Evolutionary conservation across 2,797 vertebrate species (phyloP), one percentile per base, ranked within the genome.

Genomic region (Platyrinchus mystaceus): DNA sequence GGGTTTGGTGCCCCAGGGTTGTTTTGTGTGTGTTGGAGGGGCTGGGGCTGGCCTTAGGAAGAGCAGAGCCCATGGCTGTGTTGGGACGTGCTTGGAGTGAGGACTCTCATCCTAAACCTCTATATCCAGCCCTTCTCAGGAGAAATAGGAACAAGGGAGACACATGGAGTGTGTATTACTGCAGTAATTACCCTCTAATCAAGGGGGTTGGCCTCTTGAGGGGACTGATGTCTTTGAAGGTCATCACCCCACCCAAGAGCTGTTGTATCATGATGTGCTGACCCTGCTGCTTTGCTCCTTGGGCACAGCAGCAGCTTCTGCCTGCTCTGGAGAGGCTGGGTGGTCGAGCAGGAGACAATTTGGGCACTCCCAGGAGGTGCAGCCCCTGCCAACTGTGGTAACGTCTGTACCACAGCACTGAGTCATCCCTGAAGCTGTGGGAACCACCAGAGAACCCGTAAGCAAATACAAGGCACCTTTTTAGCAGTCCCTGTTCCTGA

Each of bases 211-310:
- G 9, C 10, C 18, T 39, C 49, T 58, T 1, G 2, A 24, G 21
- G 5, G 73, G 11, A 17, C n/a, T 4, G 32, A 1, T 20, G 36
- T 2, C 83, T 63, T 28, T 1, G 0, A 19, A 36, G 69, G 28
- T 32, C 58, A 21, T 32, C 4, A 0, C 70, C 39, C 10, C 26
- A 1, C 77, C 69, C 37, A 4, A 2, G 73, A n/a, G 66, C 73
- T 44, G 55, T 8, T 5, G 0, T 2, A 2, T 1, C 5, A 2
- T 5, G 0, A n/a, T 1, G 24, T 13, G 19, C 5, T 56, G 53
- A 15, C 23, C 12, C 67, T 9, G 50, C 12, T 20, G 84, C 21
- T 5, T 2, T 14, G 1, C 20, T 9, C 34, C 60, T 10, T 0
- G 1, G 63, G 44, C 32, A 11, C 2, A 0, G 47, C 8, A 14